These are phyloP conservation scores for Drosophila prolongata DNA, from an alignment of 2,888 invertebrate genomes.

Conservation along the genomic window DNA sequence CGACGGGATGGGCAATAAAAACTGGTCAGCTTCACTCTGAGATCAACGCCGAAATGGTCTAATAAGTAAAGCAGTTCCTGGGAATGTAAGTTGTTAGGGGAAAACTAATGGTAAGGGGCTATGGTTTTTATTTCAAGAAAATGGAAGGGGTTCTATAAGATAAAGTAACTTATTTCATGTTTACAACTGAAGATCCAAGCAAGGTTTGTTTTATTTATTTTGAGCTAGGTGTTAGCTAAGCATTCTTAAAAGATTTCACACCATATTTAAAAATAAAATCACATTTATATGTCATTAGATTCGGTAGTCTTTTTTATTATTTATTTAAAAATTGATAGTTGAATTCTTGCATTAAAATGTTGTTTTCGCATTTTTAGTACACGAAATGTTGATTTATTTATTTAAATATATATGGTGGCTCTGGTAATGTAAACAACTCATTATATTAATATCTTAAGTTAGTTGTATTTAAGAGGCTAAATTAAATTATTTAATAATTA, in stretches of 20 bases:
- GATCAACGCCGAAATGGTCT: constrained; percentile 31
- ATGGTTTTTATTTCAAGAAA: not conserved
- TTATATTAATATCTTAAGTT: too few relatives aligned
- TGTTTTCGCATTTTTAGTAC: too few relatives aligned
- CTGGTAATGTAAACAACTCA: too few relatives aligned
- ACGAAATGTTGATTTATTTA: too few relatives aligned
- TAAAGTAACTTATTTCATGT: not conserved
- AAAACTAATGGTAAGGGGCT: too few relatives aligned
- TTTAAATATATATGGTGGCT: too few relatives aligned
- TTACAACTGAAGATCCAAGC: not conserved
- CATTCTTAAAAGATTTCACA: constrained; percentile 4
- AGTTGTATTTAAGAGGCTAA: too few relatives aligned
- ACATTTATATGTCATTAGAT: not conserved
- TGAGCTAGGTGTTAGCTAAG: not conserved
- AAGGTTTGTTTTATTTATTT: constrained; percentile 1
- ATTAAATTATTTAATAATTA: too few relatives aligned
- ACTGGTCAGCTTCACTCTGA: constrained; percentile 30
- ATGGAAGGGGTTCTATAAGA: not conserved
- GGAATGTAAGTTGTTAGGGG: constrained; percentile 4
- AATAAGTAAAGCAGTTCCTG: constrained; percentile 15
- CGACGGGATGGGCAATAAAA: constrained; percentile 51
- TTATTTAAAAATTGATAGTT: not conserved
- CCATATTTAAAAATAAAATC: constrained; percentile 3
- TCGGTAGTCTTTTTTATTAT: not conserved
- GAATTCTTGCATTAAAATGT: too few relatives aligned